Percentiles rank a stretch among this genome's conserved stretches.
phyloP scores from a whole-genome alignment of 2,113 vertebrate species.

The Stigmatopora nigra region DNA sequence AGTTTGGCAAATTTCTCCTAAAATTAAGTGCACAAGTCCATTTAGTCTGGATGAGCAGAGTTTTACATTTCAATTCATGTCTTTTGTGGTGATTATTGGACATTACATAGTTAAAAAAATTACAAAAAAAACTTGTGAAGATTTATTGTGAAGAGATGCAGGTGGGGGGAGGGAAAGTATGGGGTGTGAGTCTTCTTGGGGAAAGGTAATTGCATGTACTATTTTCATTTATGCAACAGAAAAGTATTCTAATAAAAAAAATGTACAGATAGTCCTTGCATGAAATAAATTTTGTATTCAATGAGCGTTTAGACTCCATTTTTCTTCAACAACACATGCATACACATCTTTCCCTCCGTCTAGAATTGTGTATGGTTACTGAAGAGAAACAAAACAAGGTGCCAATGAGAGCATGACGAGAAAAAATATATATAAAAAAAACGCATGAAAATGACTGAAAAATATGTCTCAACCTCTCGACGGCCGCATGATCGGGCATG shows the following conservation, averaged over 20 bases:
- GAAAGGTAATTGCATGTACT: constrained; percentile 95
- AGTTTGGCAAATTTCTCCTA: constrained; percentile 35
- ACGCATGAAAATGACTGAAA: constrained; percentile 60
- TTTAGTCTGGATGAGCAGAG: constrained; percentile 52
- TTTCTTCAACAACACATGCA: constrained; percentile 69
- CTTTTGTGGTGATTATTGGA: constrained; percentile 62
- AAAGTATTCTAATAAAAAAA: constrained; percentile 67
- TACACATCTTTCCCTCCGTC: constrained; percentile 45
- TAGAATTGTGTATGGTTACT: constrained; percentile 26
- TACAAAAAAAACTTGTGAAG: constrained; percentile 47
- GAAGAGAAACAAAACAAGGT: constrained; percentile 20
- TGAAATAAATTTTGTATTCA: constrained; percentile 99
- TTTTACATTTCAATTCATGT: constrained; percentile 57
- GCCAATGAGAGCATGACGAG: constrained; percentile 58
- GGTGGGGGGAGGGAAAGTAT: constrained; percentile 67
- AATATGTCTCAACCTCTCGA: constrained; percentile 41
- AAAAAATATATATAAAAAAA: constrained; percentile 28
- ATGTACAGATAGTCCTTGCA: constrained; percentile 84
- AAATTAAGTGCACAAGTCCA: constrained; percentile 30
- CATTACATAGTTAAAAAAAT: constrained; percentile 26
- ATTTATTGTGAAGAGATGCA: constrained; percentile 62
- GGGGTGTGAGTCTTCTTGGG: constrained; percentile 76
- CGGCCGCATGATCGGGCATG: constrained; percentile 64
- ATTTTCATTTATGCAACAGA: constrained; percentile 92
- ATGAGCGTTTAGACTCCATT: constrained; percentile 70